Percentiles rank a stretch among this genome's conserved stretches.
These are phyloP conservation scores for Drosophila persimilis DNA, from an alignment of 1,140 invertebrate species.

Conservation along the genomic window DNA sequence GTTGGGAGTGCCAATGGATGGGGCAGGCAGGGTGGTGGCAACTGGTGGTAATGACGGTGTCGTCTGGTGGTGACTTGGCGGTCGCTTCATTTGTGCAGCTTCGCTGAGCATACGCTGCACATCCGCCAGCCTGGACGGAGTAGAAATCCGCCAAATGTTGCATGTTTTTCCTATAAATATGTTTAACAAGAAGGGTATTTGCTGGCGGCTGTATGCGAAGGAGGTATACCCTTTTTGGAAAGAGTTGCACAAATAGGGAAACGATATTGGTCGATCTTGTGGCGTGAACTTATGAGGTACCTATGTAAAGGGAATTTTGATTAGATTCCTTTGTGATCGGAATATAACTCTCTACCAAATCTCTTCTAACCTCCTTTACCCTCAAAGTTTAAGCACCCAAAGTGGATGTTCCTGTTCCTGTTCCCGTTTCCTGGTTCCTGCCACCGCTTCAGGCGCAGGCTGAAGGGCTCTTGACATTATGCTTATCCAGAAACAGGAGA, in stretches of 20 bases:
- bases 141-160: constrained; percentile 45
- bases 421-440: constrained; percentile 2
- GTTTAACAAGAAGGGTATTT: constrained; percentile 33
- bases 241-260: neutral
- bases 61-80: constrained; percentile 75
- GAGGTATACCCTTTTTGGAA: neutral
- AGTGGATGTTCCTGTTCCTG: constrained; percentile 54
- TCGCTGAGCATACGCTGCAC: constrained; percentile 80
- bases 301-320: too few species aligned
- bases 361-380: neutral
- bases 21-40: constrained; percentile 44
- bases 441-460: constrained; percentile 9
- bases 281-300: neutral
- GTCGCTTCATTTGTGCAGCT: constrained; percentile 81
- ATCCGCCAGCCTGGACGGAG: constrained; percentile 41
- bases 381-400: constrained; percentile 8
- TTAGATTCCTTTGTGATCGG: too few species aligned
- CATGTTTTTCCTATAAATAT: constrained; percentile 64
- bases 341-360: neutral
- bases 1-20: constrained; percentile 4
- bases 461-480: constrained; percentile 72
- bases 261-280: too few species aligned
- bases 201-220: neutral
- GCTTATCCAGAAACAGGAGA: constrained; percentile 36
- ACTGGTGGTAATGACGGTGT: constrained; percentile 70